These are phyloP conservation scores for Brassicogethes aeneus DNA, from an alignment of 2,888 invertebrate species.

Conservation along the genomic window DNA sequence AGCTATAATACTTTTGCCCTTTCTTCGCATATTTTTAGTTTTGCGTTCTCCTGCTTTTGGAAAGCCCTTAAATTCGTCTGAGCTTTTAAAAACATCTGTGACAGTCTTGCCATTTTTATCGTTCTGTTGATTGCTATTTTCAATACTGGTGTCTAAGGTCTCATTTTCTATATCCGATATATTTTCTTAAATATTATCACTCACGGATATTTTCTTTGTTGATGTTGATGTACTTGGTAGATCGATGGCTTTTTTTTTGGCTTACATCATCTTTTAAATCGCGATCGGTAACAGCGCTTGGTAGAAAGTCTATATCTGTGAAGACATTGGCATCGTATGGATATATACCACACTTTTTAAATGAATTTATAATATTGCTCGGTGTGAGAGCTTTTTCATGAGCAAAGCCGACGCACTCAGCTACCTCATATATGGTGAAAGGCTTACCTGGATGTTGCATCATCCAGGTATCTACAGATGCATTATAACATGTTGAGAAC, in stretches of 20 bases:
- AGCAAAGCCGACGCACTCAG: conserved; percentile 29
- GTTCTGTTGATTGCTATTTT: conserved; percentile 6
- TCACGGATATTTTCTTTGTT: conserved; percentile 2
- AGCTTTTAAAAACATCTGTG: too few relatives aligned
- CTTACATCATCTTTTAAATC: too few relatives aligned
- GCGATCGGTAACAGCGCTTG: conserved; percentile 13
- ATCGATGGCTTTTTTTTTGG: too few relatives aligned
- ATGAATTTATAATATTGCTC: conserved; percentile 29
- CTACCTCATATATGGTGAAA: conserved; percentile 36
- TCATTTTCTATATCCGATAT: conserved; percentile 7
- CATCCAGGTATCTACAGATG: conserved; percentile 28
- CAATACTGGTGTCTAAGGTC: background rate
- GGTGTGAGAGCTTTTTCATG: conserved; percentile 29
- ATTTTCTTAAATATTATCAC: too few relatives aligned
- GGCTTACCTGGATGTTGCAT: conserved; percentile 32
- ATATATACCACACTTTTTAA: conserved; percentile 29
- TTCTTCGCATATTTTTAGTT: too few relatives aligned
- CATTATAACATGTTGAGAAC: conserved; percentile 7
- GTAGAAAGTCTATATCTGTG: conserved; percentile 12
- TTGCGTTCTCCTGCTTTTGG: too few relatives aligned
- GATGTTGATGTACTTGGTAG: conserved; percentile 1
- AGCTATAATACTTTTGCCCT: too few relatives aligned
- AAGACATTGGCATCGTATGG: conserved; percentile 11
- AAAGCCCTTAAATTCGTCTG: too few relatives aligned
- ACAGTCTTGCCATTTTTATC: too few relatives aligned